A percentile compares a stretch with the other conserved stretches of the same genome.
phyloP scores from a whole-genome alignment of 64 coral and sea anemone genomes.

The Platygyra sinensis region DNA sequence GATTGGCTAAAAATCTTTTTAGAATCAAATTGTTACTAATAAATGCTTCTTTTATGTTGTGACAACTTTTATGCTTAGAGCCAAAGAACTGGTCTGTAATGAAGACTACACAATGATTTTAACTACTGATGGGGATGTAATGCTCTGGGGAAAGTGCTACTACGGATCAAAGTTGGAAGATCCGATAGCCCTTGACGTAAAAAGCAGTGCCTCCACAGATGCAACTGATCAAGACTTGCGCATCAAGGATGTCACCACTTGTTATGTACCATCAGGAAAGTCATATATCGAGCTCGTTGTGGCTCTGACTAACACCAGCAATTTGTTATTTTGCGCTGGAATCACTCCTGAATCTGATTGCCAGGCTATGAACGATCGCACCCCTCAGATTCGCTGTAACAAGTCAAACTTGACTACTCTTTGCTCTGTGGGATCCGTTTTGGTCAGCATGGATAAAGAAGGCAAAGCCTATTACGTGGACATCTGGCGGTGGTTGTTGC shows the following conservation, averaged over 20 bases:
- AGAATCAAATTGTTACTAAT: too few relatives aligned
- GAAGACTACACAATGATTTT: constrained; percentile 82
- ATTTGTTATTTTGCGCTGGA: constrained; percentile 65
- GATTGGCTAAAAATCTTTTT: too few relatives aligned
- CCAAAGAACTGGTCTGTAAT: constrained; percentile 44
- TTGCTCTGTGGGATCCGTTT: constrained; percentile 6
- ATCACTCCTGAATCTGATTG: neutral
- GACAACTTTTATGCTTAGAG: constrained; percentile 29
- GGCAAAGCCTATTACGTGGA: constrained; percentile 31
- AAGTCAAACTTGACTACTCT: constrained; percentile 29
- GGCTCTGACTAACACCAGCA: constrained; percentile 46
- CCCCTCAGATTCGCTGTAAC: constrained; percentile 41
- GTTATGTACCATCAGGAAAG: neutral
- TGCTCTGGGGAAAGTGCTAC: constrained; percentile 75
- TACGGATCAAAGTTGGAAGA: constrained; percentile 56
- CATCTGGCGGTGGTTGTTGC: constrained; percentile 15
- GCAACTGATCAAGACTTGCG: neutral
- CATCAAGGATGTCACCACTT: constrained; percentile 72
- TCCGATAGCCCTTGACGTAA: constrained; percentile 29
- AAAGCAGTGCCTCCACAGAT: neutral
- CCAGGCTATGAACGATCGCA: constrained; percentile 29
- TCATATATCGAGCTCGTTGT: constrained; percentile 64
- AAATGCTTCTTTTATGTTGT: neutral
- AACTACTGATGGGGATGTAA: constrained; percentile 50
- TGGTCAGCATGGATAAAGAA: constrained; percentile 29